Conservation (phyloP, 2,113 vertebrate genomes). For the Ovis canadensis region DNA sequence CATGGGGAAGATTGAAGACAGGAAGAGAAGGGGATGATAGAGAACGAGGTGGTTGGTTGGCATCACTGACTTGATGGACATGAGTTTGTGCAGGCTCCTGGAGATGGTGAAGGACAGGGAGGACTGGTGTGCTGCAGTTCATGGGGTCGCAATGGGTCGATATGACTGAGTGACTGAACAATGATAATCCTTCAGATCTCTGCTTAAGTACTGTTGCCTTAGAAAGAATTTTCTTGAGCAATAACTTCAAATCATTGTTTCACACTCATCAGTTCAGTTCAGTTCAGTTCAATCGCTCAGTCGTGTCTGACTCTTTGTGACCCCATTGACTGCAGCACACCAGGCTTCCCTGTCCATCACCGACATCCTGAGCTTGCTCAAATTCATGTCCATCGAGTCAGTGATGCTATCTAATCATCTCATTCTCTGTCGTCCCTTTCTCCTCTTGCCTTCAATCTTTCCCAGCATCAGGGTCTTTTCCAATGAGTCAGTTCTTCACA, state of each 20-base stretch:
- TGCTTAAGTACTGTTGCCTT: neutral
- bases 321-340: neutral
- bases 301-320: neutral
- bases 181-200: neutral
- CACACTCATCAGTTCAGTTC: neutral
- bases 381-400: neutral
- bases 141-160: fast-evolving
- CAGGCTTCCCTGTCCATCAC: neutral
- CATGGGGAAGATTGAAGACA: neutral
- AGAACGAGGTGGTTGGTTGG: neutral
- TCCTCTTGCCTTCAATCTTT: neutral
- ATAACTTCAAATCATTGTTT: neutral
- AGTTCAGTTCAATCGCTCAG: neutral
- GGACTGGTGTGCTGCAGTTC: neutral
- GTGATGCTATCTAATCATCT: neutral
- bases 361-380: neutral
- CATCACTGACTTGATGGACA: neutral
- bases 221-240: neutral
- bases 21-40: neutral
- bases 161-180: neutral
- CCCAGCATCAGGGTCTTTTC: neutral
- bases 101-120: neutral
- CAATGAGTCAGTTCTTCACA: neutral
- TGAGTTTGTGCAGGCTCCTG: neutral
- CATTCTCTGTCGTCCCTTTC: neutral